Conservation (phyloP, 1,140 invertebrate genomes). For the Macrocentrus cingulum region DNA sequence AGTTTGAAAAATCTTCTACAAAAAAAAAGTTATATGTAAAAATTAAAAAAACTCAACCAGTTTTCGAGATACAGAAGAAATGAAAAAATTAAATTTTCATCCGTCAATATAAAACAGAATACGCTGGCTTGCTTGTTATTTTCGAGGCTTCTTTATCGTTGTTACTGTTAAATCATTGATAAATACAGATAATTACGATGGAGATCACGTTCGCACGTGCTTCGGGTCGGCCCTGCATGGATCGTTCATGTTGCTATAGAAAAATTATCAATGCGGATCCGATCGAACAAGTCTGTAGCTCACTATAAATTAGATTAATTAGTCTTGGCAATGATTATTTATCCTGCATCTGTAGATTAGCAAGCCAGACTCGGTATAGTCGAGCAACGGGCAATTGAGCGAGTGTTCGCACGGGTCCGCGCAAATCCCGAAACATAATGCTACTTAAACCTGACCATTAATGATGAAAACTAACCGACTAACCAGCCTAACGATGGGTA, state of each 20-base stretch:
- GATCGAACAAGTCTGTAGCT: constrained; percentile 6
- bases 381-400: constrained; percentile 5
- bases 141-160: constrained; percentile 20
- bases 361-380: not conserved
- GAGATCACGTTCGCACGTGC: constrained; percentile 44
- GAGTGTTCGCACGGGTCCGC: constrained; percentile 12
- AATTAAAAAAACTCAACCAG: too few species aligned
- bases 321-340: too few species aligned
- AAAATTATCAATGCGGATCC: constrained; percentile 15
- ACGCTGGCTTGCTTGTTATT: constrained; percentile 1
- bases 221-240: constrained; percentile 57
- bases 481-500: constrained; percentile 65
- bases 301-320: constrained; percentile 1
- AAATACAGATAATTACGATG: constrained; percentile 27
- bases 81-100: too few species aligned
- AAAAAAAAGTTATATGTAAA: too few species aligned
- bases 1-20: too few species aligned
- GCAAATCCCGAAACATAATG: constrained; percentile 22
- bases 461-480: constrained; percentile 39
- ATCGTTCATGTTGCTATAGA: constrained; percentile 38
- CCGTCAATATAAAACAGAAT: too few species aligned
- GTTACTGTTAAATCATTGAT: constrained; percentile 14
- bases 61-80: too few species aligned
- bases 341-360: not conserved
- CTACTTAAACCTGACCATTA: constrained; percentile 26